These are phyloP conservation scores for Psephotus haematonotus DNA, from an alignment of 2,113 vertebrate genomes.

Conservation along the genomic window DNA sequence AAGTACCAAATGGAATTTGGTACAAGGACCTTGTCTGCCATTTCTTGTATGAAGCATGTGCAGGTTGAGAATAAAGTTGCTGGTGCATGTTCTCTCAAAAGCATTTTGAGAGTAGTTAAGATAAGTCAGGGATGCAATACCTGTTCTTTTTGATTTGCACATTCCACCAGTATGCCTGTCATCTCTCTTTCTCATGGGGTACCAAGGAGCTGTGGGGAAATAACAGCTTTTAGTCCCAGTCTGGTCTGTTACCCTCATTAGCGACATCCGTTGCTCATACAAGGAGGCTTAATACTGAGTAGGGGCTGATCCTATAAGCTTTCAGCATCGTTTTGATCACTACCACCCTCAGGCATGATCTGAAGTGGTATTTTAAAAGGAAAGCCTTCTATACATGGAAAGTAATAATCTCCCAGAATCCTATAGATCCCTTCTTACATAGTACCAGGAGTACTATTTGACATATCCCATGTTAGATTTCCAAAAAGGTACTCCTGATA, in stretches of 20 bases:
- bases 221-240: neutral
- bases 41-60: neutral
- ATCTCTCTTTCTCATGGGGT: accelerated
- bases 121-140: neutral
- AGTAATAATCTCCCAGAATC: neutral
- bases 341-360: neutral
- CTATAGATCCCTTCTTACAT: neutral
- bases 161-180: neutral
- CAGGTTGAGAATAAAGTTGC: neutral
- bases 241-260: neutral
- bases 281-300: neutral
- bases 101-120: neutral
- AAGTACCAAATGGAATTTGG: neutral
- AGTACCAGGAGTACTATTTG: neutral
- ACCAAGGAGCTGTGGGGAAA: neutral
- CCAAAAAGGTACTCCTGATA: neutral
- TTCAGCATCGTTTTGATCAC: neutral
- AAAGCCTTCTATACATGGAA: neutral
- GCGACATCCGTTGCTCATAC: accelerated
- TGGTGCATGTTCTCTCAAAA: neutral
- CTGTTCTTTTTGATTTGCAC: neutral
- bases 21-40: neutral
- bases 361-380: neutral
- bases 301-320: neutral
- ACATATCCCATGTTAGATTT: neutral